Evolutionary conservation across 2,113 vertebrate species (phyloP), one percentile per base, ranked within the genome.

Genomic region (Carassius gibelio): DNA sequence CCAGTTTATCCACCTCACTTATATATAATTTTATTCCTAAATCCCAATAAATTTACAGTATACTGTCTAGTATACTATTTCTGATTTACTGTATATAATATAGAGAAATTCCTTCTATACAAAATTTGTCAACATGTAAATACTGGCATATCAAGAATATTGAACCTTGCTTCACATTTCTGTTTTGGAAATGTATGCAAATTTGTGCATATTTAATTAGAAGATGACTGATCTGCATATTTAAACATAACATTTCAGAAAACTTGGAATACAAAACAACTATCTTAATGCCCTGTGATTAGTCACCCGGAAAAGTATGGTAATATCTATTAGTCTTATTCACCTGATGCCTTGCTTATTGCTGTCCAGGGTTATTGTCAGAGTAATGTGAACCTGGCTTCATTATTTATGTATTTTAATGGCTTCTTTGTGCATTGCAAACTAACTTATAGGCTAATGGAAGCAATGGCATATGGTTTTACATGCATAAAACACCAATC

Each of bases 401-500:
- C 11, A 23, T 72, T 69, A 71, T 71, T 55, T 71, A 72, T 26
- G 50, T 50, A 15, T 83, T 36, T 72, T 26, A 72, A 72, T 55
- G 48, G 50, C 34, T 66, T 69, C 50, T 72, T 42, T 59, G 69
- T 81, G 78, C 38, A 26, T 62, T 26, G 59, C 72, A 81, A 81
- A 75, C 61, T 82, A 86, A 82, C 77, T n/a, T 72, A 55, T n/a
- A 42, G 34, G 13, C 42, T 64, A 75, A 64, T 81, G 78, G 84
- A 36, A 48, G 66, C 26, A 62, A 34, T 52, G 76, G 42, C 84
- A 86, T 86, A 80, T 62, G 77, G 66, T 48, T 85, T 30, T 50
- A 38, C 14, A 66, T 21, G 71, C 77, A 87, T 79, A 48, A 83
- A 84, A 83, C 50, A 21, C 0, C 81, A 30, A 72, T 87, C 42